Evolutionary conservation across 30 jellyfish, hydroid and myxozoan genomes (phyloP).

Genomic region (Hydractinia echinata): DNA sequence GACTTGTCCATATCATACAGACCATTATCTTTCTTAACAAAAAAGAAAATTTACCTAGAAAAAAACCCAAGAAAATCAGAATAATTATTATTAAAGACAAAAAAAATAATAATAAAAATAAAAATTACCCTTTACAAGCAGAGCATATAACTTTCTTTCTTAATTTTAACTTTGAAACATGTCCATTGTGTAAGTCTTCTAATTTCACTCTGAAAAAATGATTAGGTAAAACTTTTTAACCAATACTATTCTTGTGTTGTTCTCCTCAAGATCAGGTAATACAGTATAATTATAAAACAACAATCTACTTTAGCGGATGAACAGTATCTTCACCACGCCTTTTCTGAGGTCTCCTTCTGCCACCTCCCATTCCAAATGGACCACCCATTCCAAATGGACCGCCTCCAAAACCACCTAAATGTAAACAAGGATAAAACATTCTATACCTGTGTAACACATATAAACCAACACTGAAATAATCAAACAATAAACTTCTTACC

Average conservation of each 20-base stretch:
- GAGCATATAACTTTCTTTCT: conserved; percentile 80
- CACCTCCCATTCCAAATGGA: conserved; percentile 87
- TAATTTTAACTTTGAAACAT: conserved; percentile 69
- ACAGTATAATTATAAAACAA: not conserved
- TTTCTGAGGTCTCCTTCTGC: conserved; percentile 72
- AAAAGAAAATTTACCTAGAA: too few species aligned
- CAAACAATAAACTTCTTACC: conserved; percentile 49
- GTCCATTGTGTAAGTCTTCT: conserved; percentile 88
- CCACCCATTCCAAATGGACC: conserved; percentile 75
- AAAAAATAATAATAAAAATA: too few species aligned
- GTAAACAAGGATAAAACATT: not conserved
- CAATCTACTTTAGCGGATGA: conserved; percentile 75
- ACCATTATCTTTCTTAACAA: too few species aligned
- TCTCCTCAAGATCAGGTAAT: too few species aligned
- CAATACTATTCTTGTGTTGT: too few species aligned
- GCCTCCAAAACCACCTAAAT: conserved; percentile 27
- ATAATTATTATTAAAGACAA: too few species aligned
- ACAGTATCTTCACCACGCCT: conserved; percentile 96
- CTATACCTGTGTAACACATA: conserved; percentile 16
- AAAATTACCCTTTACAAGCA: conserved; percentile 81
- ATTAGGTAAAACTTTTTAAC: not conserved
- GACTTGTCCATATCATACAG: too few species aligned
- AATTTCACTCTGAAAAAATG: conserved; percentile 59
- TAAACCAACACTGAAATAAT: not conserved
- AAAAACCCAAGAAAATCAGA: too few species aligned